Evolutionary conservation across 2,113 vertebrate species (phyloP).

Genomic region (Macaca nemestrina): DNA sequence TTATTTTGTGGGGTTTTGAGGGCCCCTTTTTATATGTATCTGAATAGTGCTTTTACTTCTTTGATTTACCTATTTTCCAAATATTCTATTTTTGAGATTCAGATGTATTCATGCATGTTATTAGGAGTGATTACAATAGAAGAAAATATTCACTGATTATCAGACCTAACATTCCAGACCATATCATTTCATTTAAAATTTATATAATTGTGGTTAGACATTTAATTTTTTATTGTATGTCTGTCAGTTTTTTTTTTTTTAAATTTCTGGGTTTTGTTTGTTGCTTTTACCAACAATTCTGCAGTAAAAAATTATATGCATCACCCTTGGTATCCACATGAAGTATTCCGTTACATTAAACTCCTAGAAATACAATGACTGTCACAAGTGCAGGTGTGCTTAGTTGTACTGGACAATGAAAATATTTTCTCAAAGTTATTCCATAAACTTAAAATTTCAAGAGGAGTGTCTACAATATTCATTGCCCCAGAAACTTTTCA

Average conservation of each 20-base stretch:
- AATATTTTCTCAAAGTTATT: neutral
- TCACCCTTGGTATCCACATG: neutral
- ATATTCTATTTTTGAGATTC: neutral
- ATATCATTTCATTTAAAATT: neutral
- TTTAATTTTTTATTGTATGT: neutral
- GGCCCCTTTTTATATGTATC: neutral
- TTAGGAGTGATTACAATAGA: neutral
- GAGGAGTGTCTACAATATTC: neutral
- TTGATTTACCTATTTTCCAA: neutral
- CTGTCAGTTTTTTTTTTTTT: neutral
- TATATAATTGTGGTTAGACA: neutral
- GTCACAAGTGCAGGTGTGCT: neutral
- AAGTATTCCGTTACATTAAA: neutral
- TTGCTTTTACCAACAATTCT: neutral
- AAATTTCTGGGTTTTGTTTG: neutral
- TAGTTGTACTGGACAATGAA: neutral
- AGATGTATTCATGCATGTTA: neutral
- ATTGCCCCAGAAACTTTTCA: neutral
- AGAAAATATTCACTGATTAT: neutral
- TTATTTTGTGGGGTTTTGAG: neutral
- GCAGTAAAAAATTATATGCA: neutral
- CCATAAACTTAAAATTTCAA: neutral
- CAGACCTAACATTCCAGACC: neutral
- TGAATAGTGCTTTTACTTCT: neutral
- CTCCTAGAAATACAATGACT: neutral